phyloP scores from a whole-genome alignment of 2,113 vertebrate genomes.

The Aptenodytes patagonicus region DNA sequence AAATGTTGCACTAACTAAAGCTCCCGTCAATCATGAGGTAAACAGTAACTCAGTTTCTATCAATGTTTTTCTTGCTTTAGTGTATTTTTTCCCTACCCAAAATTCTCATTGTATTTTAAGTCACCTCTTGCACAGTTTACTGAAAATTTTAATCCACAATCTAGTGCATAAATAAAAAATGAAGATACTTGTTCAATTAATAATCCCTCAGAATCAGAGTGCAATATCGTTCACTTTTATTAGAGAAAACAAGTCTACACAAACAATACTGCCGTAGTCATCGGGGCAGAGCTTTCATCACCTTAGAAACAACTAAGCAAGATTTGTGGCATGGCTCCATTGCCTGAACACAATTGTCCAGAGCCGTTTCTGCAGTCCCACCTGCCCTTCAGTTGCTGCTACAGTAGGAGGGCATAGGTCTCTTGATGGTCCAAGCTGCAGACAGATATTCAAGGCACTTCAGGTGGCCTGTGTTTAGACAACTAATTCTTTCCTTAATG shows the following conservation, averaged over 20 bases:
- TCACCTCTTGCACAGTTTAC: not conserved
- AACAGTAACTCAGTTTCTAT: not conserved
- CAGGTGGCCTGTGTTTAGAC: not conserved
- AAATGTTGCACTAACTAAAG: not conserved
- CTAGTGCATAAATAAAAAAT: not conserved
- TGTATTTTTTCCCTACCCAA: not conserved
- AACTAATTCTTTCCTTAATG: not conserved
- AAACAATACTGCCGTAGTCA: not conserved
- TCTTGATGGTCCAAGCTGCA: not conserved
- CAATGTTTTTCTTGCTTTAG: not conserved
- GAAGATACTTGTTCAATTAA: not conserved
- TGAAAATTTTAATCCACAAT: not conserved
- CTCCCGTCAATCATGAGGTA: not conserved
- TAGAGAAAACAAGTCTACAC: not conserved
- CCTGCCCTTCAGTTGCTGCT: not conserved
- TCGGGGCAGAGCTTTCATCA: not conserved
- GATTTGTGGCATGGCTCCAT: not conserved
- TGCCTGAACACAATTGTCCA: not conserved
- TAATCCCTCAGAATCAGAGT: not conserved
- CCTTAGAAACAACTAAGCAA: not conserved
- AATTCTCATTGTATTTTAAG: not conserved
- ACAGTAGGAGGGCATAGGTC: not conserved
- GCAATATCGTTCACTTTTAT: not conserved
- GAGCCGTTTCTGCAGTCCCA: not conserved
- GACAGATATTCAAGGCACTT: not conserved